A percentile compares a stretch with the other conserved stretches of the same genome.
These are phyloP conservation scores for Diarsia brunnea DNA, from an alignment of 2,888 invertebrate species.

Conservation along the genomic window DNA sequence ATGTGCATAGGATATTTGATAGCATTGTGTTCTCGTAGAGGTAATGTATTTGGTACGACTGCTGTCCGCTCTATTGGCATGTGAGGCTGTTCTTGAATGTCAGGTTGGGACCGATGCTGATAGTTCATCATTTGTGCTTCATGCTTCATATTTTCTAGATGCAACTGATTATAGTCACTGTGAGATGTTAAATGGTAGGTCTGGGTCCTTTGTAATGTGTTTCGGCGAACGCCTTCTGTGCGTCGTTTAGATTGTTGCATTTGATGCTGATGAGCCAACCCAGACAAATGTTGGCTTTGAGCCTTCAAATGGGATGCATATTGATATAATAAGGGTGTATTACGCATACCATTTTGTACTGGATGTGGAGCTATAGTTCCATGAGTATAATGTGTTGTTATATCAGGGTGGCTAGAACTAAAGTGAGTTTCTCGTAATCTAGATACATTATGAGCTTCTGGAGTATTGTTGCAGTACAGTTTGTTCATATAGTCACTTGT, in stretches of 20 bases:
- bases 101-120: conserved; percentile 86
- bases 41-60: conserved; percentile 84
- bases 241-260: conserved; percentile 82
- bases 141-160: conserved; percentile 85
- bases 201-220: conserved; percentile 87
- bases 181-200: conserved; percentile 89
- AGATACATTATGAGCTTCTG: conserved; percentile 85
- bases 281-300: conserved; percentile 86
- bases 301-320: conserved; percentile 89
- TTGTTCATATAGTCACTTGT: conserved; percentile 87
- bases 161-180: conserved; percentile 86
- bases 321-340: conserved; percentile 87
- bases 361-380: conserved; percentile 77
- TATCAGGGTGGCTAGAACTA: conserved; percentile 89
- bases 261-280: conserved; percentile 83
- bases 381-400: conserved; percentile 84
- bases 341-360: conserved; percentile 80
- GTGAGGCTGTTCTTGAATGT: conserved; percentile 84
- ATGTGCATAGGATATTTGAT: conserved; percentile 84
- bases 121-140: conserved; percentile 79
- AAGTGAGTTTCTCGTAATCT: conserved; percentile 87
- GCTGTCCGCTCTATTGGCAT: conserved; percentile 80
- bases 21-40: conserved; percentile 83
- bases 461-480: conserved; percentile 83
- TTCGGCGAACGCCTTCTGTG: conserved; percentile 82